These are phyloP conservation scores for Polyergus mexicanus DNA, from an alignment of 1,140 invertebrate species.

Conservation along the genomic window DNA sequence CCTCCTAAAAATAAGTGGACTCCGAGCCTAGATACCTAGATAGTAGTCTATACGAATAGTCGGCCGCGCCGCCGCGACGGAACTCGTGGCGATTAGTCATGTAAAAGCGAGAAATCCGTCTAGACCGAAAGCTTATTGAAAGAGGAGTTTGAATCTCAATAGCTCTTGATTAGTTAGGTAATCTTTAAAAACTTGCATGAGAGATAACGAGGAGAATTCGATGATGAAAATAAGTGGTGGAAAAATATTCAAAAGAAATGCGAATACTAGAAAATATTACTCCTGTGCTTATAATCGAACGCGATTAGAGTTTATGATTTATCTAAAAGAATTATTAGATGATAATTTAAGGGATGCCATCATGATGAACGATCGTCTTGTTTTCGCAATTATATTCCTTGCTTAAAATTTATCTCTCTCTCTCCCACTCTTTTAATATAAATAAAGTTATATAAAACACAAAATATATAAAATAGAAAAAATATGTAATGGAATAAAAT, in stretches of 20 bases:
- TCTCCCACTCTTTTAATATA: not conserved
- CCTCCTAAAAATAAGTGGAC: constrained; percentile 86
- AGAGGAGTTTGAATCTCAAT: not conserved
- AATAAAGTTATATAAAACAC: not conserved
- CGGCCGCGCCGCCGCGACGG: constrained; percentile 74
- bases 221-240: not conserved
- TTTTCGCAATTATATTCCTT: not conserved
- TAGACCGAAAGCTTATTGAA: not conserved
- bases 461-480: not conserved
- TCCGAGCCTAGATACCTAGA: constrained; percentile 87
- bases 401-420: not conserved
- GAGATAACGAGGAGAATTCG: not conserved
- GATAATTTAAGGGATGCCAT: not conserved
- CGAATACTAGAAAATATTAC: not conserved
- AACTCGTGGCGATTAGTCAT: constrained; percentile 82
- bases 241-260: not conserved
- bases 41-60: constrained; percentile 86
- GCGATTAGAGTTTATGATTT: not conserved
- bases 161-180: not conserved
- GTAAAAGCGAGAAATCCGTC: constrained; percentile 35
- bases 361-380: not conserved
- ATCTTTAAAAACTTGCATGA: not conserved
- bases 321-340: not conserved
- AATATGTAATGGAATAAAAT: too few relatives aligned
- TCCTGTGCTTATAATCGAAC: not conserved